phyloP scores from a whole-genome alignment of 1,140 invertebrate genomes.

The Oryzaephilus surinamensis region DNA sequence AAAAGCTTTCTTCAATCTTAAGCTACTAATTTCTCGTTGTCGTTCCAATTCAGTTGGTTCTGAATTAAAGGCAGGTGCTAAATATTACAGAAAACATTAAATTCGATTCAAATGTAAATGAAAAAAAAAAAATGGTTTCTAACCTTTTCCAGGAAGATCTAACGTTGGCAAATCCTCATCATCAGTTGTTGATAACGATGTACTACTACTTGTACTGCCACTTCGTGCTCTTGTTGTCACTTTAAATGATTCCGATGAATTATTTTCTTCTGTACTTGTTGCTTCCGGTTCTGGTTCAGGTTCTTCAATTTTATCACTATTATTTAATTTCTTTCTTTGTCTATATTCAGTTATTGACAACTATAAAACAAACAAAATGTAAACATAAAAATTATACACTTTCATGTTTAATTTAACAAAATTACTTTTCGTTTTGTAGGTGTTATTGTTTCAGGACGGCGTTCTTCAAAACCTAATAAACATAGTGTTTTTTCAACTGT shows the following conservation, averaged over 20 bases:
- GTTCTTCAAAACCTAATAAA: slow-evolving; percentile 32
- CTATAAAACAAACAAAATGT: slow-evolving; percentile 36
- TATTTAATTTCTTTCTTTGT: slow-evolving; percentile 48
- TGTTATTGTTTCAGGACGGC: slow-evolving; percentile 19
- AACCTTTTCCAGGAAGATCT: slow-evolving; percentile 16
- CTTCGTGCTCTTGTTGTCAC: slow-evolving; percentile 36
- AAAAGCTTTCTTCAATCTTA: slow-evolving; percentile 48
- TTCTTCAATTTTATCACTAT: slow-evolving; percentile 24
- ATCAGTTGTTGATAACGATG: slow-evolving; percentile 41
- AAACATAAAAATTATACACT: slow-evolving; percentile 1
- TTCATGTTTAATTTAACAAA: not conserved
- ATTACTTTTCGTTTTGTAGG: slow-evolving; percentile 33
- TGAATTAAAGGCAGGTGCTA: slow-evolving; percentile 44
- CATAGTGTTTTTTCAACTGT: slow-evolving; percentile 35
- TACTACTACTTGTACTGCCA: slow-evolving; percentile 42
- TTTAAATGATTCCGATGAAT: slow-evolving; percentile 34
- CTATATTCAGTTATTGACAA: slow-evolving; percentile 62
- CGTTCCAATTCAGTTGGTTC: slow-evolving; percentile 60
- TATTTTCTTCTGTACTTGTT: slow-evolving; percentile 27
- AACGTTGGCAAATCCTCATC: slow-evolving; percentile 40
- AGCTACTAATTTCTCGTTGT: slow-evolving; percentile 63
- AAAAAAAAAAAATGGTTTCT: not conserved
- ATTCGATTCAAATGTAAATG: slow-evolving; percentile 2
- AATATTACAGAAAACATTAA: too few species aligned
- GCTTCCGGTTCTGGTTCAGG: slow-evolving; percentile 14